Conservation (phyloP, 1,140 invertebrate species). For the Bradynema listronoti region DNA sequence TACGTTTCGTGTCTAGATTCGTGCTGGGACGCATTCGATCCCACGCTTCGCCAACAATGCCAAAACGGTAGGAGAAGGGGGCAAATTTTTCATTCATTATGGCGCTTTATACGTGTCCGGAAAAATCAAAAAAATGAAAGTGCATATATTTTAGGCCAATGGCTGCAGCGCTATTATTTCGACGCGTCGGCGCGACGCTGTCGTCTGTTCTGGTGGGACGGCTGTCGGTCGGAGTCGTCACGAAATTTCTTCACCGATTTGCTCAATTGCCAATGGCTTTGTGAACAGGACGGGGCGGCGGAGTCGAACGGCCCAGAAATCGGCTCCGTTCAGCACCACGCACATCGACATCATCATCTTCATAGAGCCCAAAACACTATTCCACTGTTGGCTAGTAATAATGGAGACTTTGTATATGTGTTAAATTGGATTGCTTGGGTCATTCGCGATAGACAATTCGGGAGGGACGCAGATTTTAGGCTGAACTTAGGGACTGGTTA, state of each 20-base stretch:
- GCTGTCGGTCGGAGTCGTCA: conserved; percentile 36
- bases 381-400: too few relatives aligned
- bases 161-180: conserved; percentile 53
- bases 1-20: conserved; percentile 42
- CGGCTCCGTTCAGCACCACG: too few relatives aligned
- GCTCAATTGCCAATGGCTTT: conserved; percentile 53
- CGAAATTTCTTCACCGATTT: conserved; percentile 50
- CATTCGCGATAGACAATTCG: too few relatives aligned
- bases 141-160: conserved; percentile 34
- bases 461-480: too few relatives aligned
- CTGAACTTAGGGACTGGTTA: too few relatives aligned
- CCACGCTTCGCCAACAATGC: conserved; percentile 47
- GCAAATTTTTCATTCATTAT: conserved; percentile 10
- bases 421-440: too few relatives aligned
- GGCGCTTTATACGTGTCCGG: background rate
- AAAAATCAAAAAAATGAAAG: background rate
- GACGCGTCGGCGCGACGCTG: conserved; percentile 48
- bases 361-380: too few relatives aligned
- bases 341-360: too few relatives aligned
- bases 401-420: too few relatives aligned
- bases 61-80: conserved; percentile 29
- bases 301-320: background rate
- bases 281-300: conserved; percentile 32
- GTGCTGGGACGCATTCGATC: conserved; percentile 53
- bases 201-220: conserved; percentile 44